Evolutionary conservation across 2,888 invertebrate species (phyloP), one percentile per base, ranked within the genome.

Genomic region (Electrophaes corylata): DNA sequence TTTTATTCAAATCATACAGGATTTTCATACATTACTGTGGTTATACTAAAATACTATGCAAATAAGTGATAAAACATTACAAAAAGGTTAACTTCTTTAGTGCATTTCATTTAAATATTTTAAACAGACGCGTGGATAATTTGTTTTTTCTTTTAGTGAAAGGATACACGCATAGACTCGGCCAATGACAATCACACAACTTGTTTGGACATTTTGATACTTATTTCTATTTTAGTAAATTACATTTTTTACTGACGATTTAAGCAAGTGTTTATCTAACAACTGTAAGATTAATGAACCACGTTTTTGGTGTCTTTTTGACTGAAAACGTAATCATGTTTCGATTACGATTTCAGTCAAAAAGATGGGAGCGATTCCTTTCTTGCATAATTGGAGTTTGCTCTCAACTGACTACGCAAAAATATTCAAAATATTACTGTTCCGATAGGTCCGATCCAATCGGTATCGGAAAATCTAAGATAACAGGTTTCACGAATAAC

Each of bases 401-500:
- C n/a, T n/a, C n/a, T n/a, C n/a, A n/a, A n/a, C n/a, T n/a, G n/a
- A n/a, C n/a, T n/a, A 10, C 6, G 1, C 8, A 10, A 26, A 23
- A 26, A 26, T 43, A 37, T 35, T 44, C 11, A 3, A 52, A 52
- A 12, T 44, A 49, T 10, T 8, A 20, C 26, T 23, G 19, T 5
- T 1, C 26, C 26, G 26, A 29, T 29, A 29, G 26, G 10, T 8
- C 18, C 4, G 12, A 39, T 18, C 4, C 4, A 33, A 11, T 39
- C 6, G 26, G n/a, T 48, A 57, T 44, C 39, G 39, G 19, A 40
- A 35, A 45, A 49, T 52, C 10, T 41, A 40, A 48, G 39, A 53
- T 48, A 44, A 43, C 46, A 46, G 23, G 3, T 54, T 51, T n/a
- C 33, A 41, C 45, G 45, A 60, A 44, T 52, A 57, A 31, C 44